A percentile compares a stretch with the other conserved stretches of the same genome.
phyloP scores from a whole-genome alignment of 1,140 invertebrate genomes.

The Teleopsis dalmanni region DNA sequence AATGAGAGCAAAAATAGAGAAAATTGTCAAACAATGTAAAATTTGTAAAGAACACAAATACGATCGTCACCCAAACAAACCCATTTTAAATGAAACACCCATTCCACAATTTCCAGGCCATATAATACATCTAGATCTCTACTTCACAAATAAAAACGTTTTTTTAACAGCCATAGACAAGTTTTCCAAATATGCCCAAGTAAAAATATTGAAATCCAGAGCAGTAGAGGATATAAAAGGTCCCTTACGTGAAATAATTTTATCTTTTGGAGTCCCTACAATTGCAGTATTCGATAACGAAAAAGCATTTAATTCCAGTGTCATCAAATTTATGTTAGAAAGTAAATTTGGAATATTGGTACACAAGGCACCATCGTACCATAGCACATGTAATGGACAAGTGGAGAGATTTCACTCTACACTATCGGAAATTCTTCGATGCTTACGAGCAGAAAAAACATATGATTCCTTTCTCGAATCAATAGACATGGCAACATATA shows the following conservation, averaged over 20 bases:
- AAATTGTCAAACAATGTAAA: slow-evolving; percentile 10
- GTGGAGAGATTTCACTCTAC: slow-evolving; percentile 3
- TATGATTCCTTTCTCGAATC: too few species aligned
- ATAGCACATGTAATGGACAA: too few species aligned
- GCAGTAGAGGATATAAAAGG: neutral
- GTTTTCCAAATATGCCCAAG: slow-evolving; percentile 4
- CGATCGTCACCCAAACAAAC: neutral
- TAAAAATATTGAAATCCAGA: neutral
- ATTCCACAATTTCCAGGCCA: slow-evolving; percentile 3
- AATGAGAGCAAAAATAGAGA: slow-evolving; percentile 12
- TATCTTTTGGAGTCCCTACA: neutral
- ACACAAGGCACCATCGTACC: neutral
- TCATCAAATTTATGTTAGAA: neutral
- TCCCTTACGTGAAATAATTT: neutral
- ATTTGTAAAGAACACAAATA: slow-evolving; percentile 16
- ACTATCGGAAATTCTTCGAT: slow-evolving; percentile 2
- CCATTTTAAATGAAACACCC: slow-evolving; percentile 2
- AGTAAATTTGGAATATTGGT: slow-evolving; percentile 1
- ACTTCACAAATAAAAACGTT: neutral
- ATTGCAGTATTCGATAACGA: neutral
- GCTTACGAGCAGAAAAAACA: too few species aligned
- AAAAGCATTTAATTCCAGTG: neutral
- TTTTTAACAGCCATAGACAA: slow-evolving; percentile 5
- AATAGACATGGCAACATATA: too few species aligned
- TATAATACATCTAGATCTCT: slow-evolving; percentile 3